Evolutionary conservation across 2,888 invertebrate genomes (phyloP).

Genomic region (Lissocephala sabroskyi): DNA sequence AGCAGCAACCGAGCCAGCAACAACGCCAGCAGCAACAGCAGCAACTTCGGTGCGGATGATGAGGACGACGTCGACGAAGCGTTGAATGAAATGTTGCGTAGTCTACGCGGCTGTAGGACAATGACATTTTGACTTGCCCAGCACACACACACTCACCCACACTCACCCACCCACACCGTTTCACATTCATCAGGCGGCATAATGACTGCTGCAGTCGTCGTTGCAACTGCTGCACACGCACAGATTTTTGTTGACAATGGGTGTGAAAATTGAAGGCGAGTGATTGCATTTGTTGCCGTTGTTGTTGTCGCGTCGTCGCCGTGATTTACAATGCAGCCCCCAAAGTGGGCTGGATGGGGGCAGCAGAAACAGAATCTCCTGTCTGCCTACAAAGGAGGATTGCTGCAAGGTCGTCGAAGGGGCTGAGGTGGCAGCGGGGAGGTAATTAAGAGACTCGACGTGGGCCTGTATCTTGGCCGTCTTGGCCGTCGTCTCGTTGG

Average conservation of each 20-base stretch:
- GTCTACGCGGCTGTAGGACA: slow-evolving; percentile 35
- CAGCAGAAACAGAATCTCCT: not conserved
- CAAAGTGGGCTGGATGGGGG: not conserved
- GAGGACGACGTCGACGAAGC: not conserved
- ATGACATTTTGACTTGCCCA: slow-evolving; percentile 36
- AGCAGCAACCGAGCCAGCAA: not conserved
- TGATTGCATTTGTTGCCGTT: slow-evolving; percentile 49
- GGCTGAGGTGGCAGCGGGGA: no score
- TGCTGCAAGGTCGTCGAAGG: no score
- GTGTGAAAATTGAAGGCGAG: slow-evolving; percentile 64
- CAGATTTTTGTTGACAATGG: slow-evolving; percentile 63
- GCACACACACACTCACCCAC: slow-evolving; percentile 9
- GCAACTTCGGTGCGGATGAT: not conserved
- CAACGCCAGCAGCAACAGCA: slow-evolving; percentile 13
- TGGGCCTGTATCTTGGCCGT: no score
- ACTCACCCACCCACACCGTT: slow-evolving; percentile 4
- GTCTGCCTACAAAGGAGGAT: no score
- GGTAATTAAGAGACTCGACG: slow-evolving; percentile 63
- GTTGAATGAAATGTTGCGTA: slow-evolving; percentile 49
- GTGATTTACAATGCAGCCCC: slow-evolving; percentile 16
- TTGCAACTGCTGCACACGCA: slow-evolving; percentile 16
- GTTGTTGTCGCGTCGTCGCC: slow-evolving; percentile 1
- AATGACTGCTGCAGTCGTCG: slow-evolving; percentile 30
- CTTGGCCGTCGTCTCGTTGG: no score
- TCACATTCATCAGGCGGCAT: slow-evolving; percentile 43